Evolutionary conservation across 2,797 vertebrate species (phyloP).

Genomic region (Acanthopagrus latus): DNA sequence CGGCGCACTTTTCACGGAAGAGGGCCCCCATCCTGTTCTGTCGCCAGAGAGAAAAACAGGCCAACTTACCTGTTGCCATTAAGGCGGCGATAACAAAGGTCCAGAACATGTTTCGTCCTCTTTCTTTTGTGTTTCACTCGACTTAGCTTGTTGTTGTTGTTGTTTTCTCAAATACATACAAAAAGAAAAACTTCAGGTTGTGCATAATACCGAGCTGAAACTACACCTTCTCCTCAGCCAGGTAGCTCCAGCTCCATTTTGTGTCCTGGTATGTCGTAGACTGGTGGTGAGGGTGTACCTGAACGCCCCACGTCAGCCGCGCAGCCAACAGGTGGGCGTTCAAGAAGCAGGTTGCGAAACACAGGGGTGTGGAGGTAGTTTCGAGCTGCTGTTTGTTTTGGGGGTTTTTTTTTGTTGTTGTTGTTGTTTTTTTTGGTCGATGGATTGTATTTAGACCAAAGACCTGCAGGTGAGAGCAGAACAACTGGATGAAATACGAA

Average conservation of each 20-base stretch:
- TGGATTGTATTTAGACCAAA: fast-evolving
- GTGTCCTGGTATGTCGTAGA: not conserved
- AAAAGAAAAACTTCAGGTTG: not conserved
- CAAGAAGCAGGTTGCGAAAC: constrained; percentile 34
- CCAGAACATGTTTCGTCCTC: constrained; percentile 73
- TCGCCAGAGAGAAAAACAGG: constrained; percentile 16
- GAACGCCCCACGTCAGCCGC: constrained; percentile 24
- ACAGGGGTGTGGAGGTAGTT: not conserved
- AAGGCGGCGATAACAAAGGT: constrained; percentile 69
- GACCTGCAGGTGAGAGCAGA: fast-evolving
- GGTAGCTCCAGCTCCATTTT: constrained; percentile 80
- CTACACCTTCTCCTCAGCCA: constrained; percentile 57
- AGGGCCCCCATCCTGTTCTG: constrained; percentile 70
- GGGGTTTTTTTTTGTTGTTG: too few relatives aligned
- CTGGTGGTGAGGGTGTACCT: constrained; percentile 38
- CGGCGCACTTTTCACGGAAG: constrained; percentile 44
- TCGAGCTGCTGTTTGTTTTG: not conserved
- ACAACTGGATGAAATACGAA: fast-evolving
- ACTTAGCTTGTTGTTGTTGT: not conserved
- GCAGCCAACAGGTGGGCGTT: constrained; percentile 63
- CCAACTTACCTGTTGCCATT: constrained; percentile 82
- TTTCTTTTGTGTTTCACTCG: not conserved
- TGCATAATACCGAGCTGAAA: constrained; percentile 6
- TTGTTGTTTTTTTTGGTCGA: not conserved
- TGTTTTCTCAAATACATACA: not conserved